These are phyloP conservation scores for Tapirus indicus DNA, from an alignment of 2,797 vertebrate genomes.

Conservation along the genomic window DNA sequence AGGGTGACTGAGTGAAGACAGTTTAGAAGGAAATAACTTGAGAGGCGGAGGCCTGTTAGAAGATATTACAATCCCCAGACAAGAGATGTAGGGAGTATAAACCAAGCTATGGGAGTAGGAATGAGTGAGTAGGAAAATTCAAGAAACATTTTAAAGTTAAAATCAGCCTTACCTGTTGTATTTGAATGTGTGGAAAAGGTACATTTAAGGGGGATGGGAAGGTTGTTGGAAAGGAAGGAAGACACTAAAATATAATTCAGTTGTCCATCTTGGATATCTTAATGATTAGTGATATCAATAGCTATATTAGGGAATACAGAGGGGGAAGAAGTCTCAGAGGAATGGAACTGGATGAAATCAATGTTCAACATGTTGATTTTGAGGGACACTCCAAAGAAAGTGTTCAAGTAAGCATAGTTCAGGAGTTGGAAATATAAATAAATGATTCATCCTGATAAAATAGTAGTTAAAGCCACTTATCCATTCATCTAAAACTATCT, in stretches of 20 bases:
- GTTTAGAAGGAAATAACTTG: background rate
- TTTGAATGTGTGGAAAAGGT: background rate
- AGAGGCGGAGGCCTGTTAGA: background rate
- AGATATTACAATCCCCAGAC: background rate
- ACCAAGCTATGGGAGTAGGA: background rate
- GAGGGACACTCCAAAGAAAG: background rate
- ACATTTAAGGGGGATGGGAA: background rate
- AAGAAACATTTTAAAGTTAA: background rate
- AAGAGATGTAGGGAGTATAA: background rate
- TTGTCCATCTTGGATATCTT: background rate
- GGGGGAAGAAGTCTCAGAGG: background rate
- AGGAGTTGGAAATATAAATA: background rate
- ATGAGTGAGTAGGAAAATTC: background rate
- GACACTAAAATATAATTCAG: background rate
- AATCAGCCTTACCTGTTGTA: background rate
- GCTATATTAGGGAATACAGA: background rate
- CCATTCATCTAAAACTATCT: background rate
- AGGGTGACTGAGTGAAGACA: background rate
- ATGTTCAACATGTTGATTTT: background rate
- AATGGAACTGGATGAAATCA: background rate
- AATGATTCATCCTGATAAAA: background rate
- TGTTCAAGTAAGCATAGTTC: background rate
- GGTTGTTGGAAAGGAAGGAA: background rate
- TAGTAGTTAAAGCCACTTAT: background rate
- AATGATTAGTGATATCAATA: background rate